Evolutionary conservation across 2,888 invertebrate species (phyloP), one percentile per base, ranked within the genome.

Genomic region (Polymixis flavicincta): DNA sequence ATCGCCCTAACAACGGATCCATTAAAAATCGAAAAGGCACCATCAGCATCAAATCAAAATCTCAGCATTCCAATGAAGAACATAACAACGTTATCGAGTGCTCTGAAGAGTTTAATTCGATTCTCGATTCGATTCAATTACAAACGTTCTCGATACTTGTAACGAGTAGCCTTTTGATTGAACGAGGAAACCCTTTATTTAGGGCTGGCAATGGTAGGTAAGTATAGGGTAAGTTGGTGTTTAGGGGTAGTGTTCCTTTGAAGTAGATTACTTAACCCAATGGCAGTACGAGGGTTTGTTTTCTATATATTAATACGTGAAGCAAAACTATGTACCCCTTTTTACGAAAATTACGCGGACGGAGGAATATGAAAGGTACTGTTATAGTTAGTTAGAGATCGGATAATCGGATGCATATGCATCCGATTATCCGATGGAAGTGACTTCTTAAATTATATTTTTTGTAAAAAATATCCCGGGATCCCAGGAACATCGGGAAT

Each of bases 51-150:
- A 45, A 60, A 83, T 81, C 71, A 85, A 85, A 89, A 89, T 76
- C 83, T 80, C 80, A 81, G 70, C 55, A 69, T 76, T 57, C 82
- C 82, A 75, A 90, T 89, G 87, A 89, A 91, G 91, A 76, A 77
- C 78, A 77, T 91, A 92, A 92, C 88, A 81, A 86, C 85, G 85
- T 89, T 90, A 92, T 91, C 89, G 89, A 89, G 89, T 86, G 66
- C 83, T 75, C 45, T 79, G 72, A 82, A 92, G 92, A 89, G 82
- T 83, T 88, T 92, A 92, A 92, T 92, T 90, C 85, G 88, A 89
- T 90, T 88, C 84, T 80, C 85, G 88, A 89, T 90, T 88, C 84
- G 80, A 78, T 80, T 80, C 83, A 81, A 76, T 87, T 75, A 82
- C 78, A 73, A 77, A 83, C 85, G 84, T 82, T 78, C 86, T 88